phyloP scores from a whole-genome alignment of 2,113 vertebrate species.

The Coregonus clupeaformis region DNA sequence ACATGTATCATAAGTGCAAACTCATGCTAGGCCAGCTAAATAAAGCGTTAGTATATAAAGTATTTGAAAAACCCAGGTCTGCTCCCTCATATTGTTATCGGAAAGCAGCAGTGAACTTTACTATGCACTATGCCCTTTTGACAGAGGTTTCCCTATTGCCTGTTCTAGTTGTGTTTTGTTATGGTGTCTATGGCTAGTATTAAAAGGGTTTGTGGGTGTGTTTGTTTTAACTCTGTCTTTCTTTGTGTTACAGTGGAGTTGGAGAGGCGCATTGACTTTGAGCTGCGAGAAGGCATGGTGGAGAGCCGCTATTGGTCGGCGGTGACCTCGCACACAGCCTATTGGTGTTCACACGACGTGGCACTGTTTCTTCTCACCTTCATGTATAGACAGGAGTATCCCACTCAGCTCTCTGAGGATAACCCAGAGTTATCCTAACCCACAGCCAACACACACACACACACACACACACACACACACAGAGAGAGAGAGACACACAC shows the following conservation, averaged over 20 bases:
- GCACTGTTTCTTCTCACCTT: slow-evolving; percentile 94
- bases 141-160: not conserved
- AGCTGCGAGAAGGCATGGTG: slow-evolving; percentile 92
- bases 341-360: slow-evolving; percentile 95
- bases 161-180: not conserved
- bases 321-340: slow-evolving; percentile 94
- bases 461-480: too few relatives aligned
- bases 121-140: not conserved
- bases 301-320: slow-evolving; percentile 97
- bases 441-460: slow-evolving; percentile 5
- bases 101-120: not conserved
- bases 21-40: too few relatives aligned
- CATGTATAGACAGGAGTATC: slow-evolving; percentile 84
- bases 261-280: slow-evolving; percentile 92
- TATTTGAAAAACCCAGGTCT: too few relatives aligned
- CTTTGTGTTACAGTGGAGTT: slow-evolving; percentile 79
- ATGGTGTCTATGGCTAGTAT: too few relatives aligned
- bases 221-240: slow-evolving; percentile 12
- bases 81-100: not conserved
- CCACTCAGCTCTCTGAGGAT: slow-evolving; percentile 48
- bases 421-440: slow-evolving; percentile 48
- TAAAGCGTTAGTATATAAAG: too few relatives aligned
- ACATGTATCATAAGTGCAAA: too few relatives aligned
- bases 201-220: too few relatives aligned
- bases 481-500: too few relatives aligned